phyloP scores from a whole-genome alignment of 2,888 invertebrate genomes.

The Chymomyza fuscimana region DNA sequence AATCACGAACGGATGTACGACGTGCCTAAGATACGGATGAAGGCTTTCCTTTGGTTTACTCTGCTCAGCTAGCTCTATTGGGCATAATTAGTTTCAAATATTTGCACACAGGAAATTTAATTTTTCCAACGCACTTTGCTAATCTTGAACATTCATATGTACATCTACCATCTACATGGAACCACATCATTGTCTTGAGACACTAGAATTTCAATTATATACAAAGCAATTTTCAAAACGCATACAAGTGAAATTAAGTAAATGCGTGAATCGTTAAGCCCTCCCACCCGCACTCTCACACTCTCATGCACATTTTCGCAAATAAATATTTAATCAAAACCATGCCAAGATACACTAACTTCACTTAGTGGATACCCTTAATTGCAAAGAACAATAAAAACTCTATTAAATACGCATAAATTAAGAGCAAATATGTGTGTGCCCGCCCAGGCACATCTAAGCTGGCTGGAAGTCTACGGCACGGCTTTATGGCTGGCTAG shows the following conservation, averaged over 20 bases:
- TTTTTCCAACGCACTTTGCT: constrained; percentile 55
- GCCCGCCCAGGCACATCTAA: background rate
- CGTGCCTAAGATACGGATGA: constrained; percentile 40
- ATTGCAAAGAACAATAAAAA: constrained; percentile 69
- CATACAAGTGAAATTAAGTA: constrained; percentile 14
- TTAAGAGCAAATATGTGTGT: constrained; percentile 35
- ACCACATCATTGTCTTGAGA: background rate
- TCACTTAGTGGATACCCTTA: constrained; percentile 31
- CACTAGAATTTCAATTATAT: background rate
- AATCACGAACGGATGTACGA: constrained; percentile 64
- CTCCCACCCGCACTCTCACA: constrained; percentile 8
- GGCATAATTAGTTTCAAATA: constrained; percentile 74
- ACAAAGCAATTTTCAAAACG: constrained; percentile 7
- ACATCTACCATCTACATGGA: constrained; percentile 18
- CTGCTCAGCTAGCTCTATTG: constrained; percentile 53
- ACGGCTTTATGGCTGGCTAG: constrained; percentile 50
- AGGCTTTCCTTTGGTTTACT: background rate
- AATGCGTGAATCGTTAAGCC: constrained; percentile 33
- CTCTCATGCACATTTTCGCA: constrained; percentile 19
- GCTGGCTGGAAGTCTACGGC: constrained; percentile 8
- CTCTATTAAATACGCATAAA: constrained; percentile 73
- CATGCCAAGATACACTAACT: constrained; percentile 47
- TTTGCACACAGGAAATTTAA: constrained; percentile 64
- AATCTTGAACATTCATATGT: constrained; percentile 47
- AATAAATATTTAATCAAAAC: constrained; percentile 64